These are phyloP conservation scores for Graptemys geographica DNA, from an alignment of 2,797 vertebrate genomes.

Conservation along the genomic window DNA sequence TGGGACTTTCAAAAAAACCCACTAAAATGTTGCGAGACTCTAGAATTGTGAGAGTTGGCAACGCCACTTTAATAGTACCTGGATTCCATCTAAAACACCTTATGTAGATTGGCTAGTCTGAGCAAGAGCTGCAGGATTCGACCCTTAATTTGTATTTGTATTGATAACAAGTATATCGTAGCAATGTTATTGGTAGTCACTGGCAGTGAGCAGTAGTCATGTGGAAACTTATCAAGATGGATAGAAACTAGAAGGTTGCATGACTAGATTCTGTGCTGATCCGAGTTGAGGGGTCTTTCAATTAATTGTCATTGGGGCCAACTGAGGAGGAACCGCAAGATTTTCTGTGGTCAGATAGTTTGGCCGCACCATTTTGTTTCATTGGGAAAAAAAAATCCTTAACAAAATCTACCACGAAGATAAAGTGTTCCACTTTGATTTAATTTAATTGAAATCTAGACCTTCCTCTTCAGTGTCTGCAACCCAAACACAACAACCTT, in stretches of 20 bases:
- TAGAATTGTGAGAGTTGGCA: not conserved
- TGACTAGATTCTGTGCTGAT: not conserved
- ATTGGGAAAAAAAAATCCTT: too few species aligned
- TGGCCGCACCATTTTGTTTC: too few species aligned
- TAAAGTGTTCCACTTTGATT: not conserved
- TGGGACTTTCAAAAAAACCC: not conserved
- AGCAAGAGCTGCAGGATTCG: too few species aligned
- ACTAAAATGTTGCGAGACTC: not conserved
- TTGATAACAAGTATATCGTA: too few species aligned
- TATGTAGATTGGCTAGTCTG: not conserved
- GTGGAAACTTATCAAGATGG: not conserved
- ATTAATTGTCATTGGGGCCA: not conserved
- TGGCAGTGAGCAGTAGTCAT: rapidly evolving
- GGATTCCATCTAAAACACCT: not conserved
- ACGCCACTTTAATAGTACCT: not conserved
- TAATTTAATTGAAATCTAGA: not conserved
- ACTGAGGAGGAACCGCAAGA: not conserved
- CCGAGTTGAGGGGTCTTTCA: not conserved
- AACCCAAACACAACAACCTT: not conserved
- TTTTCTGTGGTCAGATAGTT: not conserved
- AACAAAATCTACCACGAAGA: not conserved
- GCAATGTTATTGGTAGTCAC: too few species aligned
- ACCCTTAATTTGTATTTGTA: too few species aligned
- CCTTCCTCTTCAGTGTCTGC: not conserved
- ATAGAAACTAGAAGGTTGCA: not conserved